Evolutionary conservation across 2,888 invertebrate species (phyloP).

Genomic region (Lepidochrysops patricia): DNA sequence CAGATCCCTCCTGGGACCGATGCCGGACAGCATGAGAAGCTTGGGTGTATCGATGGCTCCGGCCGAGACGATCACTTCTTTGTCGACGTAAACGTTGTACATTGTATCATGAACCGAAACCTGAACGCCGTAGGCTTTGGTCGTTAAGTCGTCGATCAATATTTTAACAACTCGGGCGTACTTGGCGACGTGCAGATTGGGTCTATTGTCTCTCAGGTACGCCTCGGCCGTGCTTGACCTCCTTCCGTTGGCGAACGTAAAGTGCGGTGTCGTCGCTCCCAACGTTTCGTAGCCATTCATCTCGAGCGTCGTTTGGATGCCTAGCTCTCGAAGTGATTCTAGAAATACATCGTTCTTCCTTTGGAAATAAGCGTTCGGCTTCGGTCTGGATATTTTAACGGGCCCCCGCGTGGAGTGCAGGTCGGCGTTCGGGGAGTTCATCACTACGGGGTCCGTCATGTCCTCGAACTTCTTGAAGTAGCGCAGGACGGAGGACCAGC

Average conservation of each 20-base stretch:
- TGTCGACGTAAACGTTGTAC: conserved; percentile 37
- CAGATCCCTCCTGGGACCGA: conserved; percentile 46
- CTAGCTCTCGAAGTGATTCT: conserved; percentile 32
- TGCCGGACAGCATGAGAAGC: conserved; percentile 53
- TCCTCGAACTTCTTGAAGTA: conserved; percentile 38
- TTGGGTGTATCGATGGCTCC: conserved; percentile 53
- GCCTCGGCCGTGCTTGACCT: conserved; percentile 56
- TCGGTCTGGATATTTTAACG: conserved; percentile 32
- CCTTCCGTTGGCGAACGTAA: conserved; percentile 41
- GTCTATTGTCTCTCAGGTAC: conserved; percentile 39
- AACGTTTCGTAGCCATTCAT: conserved; percentile 31
- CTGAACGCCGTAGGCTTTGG: conserved; percentile 42
- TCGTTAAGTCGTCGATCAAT: conserved; percentile 38
- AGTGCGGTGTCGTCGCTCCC: conserved; percentile 33
- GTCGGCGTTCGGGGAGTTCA: conserved; percentile 21
- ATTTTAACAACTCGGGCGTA: conserved; percentile 43
- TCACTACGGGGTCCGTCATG: conserved; percentile 31
- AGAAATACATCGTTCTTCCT: conserved; percentile 28
- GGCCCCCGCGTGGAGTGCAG: conserved; percentile 36
- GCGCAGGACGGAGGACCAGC: conserved; percentile 31
- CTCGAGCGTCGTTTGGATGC: conserved; percentile 32
- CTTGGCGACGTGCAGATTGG: conserved; percentile 48
- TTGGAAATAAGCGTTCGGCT: conserved; percentile 28
- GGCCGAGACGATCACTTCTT: conserved; percentile 54
- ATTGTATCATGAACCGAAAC: conserved; percentile 33